Evolutionary conservation across 2,113 vertebrate genomes (phyloP).

Genomic region (Psophia crepitans): DNA sequence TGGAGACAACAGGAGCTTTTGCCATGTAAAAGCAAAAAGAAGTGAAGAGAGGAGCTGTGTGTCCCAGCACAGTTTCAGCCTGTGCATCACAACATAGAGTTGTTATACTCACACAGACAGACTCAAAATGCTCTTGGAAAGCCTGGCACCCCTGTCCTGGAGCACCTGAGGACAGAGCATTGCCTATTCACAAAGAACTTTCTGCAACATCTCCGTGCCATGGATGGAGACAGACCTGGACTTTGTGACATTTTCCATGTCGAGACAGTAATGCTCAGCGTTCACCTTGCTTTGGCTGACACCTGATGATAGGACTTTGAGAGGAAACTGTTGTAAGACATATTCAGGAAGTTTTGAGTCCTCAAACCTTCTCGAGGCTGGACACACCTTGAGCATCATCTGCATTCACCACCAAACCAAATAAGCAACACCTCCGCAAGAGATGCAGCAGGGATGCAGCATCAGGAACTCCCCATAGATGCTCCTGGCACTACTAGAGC

Average conservation of each 20-base stretch:
- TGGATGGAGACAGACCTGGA: background rate
- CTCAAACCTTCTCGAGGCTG: background rate
- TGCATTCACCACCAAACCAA: background rate
- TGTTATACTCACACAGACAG: background rate
- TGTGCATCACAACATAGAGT: background rate
- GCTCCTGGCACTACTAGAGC: background rate
- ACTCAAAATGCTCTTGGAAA: background rate
- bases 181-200: background rate
- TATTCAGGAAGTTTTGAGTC: background rate
- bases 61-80: background rate
- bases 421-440: background rate
- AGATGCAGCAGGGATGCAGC: background rate
- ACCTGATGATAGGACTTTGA: background rate
- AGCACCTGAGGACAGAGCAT: background rate
- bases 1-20: conserved; percentile 1
- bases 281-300: background rate
- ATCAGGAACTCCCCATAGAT: background rate
- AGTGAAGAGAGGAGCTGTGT: background rate
- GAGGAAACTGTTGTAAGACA: background rate
- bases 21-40: background rate
- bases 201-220: background rate
- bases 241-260: background rate
- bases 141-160: background rate
- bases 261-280: background rate
- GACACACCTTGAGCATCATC: background rate